Evolutionary conservation across 2,888 invertebrate genomes (phyloP), one percentile per base, ranked within the genome.

Genomic region (Ormyrus rosae): DNA sequence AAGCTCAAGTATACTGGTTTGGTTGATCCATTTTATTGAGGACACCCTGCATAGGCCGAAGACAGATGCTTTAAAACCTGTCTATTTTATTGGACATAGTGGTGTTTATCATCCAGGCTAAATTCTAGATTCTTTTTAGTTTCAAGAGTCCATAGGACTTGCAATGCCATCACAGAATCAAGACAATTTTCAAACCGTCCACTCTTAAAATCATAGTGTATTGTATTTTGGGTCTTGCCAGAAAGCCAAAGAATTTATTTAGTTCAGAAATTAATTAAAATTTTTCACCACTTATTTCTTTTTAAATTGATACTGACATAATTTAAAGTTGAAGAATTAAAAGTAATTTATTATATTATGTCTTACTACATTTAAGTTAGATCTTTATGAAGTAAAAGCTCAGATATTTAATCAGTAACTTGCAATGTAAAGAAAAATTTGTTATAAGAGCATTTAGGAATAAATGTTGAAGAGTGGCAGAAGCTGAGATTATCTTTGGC

Each of bases 131-230:
- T 79, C 68, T 68, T 8, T 65, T 69, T 60, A 34, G 50, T 79
- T 72, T 70, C 50, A 6, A 76, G 64, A 79, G 68, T 67, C 72
- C 68, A 68, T 64, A 46, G n/a, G 65, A 77, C 73, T 74, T 56
- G 46, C 67, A 84, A 83, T 76, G 67, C 83, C 83, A 84, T 84
- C 84, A 84, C 83, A 86, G 85, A 82, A 83, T 83, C 81, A 78
- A 84, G 81, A 84, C 63, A 80, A 83, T 78, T 82, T 75, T 74
- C 82, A 83, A 83, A 84, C 73, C 82, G 70, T 83, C 58, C 75
- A 71, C 77, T 81, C 34, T 53, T 74, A 75, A 80, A 80, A 80
- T 73, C 58, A 76, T 70, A 80, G 58, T 72, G 10, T 48, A n/a
- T 46, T 50, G 65, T 46, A 56, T 63, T 11, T 34, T 72, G n/a